phyloP scores from a whole-genome alignment of 2,797 vertebrate species.

The Onychomys torridus region DNA sequence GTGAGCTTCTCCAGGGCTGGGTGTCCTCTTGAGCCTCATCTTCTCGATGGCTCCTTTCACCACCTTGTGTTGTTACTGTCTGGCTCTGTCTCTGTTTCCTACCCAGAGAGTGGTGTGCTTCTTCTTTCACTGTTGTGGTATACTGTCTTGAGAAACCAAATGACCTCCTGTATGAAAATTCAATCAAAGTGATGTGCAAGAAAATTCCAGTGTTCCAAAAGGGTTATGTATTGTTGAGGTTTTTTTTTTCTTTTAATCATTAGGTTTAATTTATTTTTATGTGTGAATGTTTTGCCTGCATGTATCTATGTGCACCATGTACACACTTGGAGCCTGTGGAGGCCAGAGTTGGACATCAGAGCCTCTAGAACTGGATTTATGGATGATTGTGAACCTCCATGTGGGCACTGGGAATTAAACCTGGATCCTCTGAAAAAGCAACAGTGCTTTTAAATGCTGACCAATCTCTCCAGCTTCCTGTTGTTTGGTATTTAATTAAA shows the following conservation, averaged over 20 bases:
- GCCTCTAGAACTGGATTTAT: background rate
- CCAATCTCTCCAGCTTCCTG: background rate
- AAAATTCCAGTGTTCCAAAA: background rate
- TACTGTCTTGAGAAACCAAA: background rate
- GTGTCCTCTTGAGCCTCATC: background rate
- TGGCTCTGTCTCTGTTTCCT: background rate
- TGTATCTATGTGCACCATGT: background rate
- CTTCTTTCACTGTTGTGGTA: background rate
- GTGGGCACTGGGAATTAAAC: background rate
- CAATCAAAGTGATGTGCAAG: background rate
- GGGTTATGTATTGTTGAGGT: background rate
- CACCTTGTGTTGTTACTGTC: background rate
- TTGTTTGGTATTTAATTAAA: constrained; percentile 1
- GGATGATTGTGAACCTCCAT: no score
- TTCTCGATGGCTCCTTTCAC: background rate
- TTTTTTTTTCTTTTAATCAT: background rate
- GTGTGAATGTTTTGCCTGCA: background rate
- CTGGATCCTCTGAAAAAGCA: background rate
- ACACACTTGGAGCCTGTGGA: background rate
- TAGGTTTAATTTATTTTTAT: background rate
- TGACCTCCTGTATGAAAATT: background rate
- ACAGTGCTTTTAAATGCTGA: background rate
- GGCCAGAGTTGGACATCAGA: no score
- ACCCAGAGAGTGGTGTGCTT: background rate
- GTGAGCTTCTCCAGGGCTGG: background rate